Conservation (phyloP, 2,113 vertebrate species). For the Irena cyanogastra region DNA sequence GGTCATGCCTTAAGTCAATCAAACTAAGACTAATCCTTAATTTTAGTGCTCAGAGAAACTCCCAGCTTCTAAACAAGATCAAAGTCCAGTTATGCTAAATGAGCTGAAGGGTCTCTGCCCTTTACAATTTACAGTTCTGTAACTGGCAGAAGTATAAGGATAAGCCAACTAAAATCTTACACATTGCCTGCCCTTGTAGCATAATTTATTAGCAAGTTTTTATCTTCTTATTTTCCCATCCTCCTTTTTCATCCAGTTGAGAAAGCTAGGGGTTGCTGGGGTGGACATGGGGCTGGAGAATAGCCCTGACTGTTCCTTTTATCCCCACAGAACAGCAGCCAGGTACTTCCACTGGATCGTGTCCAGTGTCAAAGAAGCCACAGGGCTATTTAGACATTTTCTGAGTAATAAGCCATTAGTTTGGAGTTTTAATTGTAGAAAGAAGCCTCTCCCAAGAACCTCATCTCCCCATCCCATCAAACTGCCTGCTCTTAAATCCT, state of each 20-base stretch:
- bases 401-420: not conserved
- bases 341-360: not conserved
- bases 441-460: not conserved
- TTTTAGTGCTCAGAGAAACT: not conserved
- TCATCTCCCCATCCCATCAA: not conserved
- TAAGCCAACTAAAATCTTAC: not conserved
- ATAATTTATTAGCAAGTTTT: not conserved
- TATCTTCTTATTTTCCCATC: not conserved
- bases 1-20: not conserved
- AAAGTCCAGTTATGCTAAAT: not conserved
- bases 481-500: not conserved
- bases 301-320: not conserved
- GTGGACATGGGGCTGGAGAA: not conserved
- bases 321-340: not conserved
- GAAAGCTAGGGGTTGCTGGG: not conserved
- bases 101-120: not conserved
- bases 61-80: not conserved
- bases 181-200: not conserved
- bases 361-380: not conserved
- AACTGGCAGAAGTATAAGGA: not conserved
- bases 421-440: not conserved
- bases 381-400: not conserved
- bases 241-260: not conserved
- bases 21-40: not conserved
- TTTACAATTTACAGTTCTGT: not conserved